Evolutionary conservation across 2,797 vertebrate genomes (phyloP).

Genomic region (Poecilia wingei): DNA sequence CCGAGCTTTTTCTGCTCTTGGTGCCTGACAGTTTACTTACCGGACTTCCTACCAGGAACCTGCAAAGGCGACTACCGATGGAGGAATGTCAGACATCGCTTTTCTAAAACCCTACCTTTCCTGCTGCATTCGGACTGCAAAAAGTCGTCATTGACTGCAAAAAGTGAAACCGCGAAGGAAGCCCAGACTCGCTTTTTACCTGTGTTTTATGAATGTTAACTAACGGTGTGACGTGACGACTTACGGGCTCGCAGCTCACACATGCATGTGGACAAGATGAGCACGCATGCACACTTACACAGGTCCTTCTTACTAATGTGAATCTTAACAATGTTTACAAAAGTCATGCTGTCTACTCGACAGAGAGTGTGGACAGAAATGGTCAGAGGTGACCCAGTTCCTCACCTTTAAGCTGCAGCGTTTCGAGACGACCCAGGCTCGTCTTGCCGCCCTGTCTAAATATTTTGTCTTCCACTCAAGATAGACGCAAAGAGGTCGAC

Average conservation of each 20-base stretch:
- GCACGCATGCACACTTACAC: constrained; percentile 20
- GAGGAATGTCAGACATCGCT: constrained; percentile 57
- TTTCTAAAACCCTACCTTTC: constrained; percentile 16
- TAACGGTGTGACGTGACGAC: constrained; percentile 32
- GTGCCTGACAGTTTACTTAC: constrained; percentile 52
- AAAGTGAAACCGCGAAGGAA: neutral
- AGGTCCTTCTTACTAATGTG: constrained; percentile 57
- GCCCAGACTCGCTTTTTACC: neutral
- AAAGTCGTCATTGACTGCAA: neutral
- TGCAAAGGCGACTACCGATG: constrained; percentile 32
- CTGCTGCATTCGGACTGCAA: constrained; percentile 23
- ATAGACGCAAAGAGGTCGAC: constrained; percentile 14
- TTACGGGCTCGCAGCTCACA: constrained; percentile 29
- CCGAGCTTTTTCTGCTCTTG: constrained; percentile 43
- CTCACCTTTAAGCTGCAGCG: constrained; percentile 24
- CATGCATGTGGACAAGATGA: constrained; percentile 54
- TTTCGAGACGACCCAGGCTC: constrained; percentile 13
- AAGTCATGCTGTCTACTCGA: constrained; percentile 33
- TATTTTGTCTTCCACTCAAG: constrained; percentile 60
- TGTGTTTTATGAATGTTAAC: constrained; percentile 56
- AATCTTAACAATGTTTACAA: constrained; percentile 76
- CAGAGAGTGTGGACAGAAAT: constrained; percentile 31
- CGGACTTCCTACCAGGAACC: constrained; percentile 42
- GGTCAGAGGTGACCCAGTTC: constrained; percentile 16
- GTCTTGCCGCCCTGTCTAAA: constrained; percentile 25